A percentile compares a stretch with the other conserved stretches of the same genome.
Evolutionary conservation across 2,113 vertebrate species (phyloP).

Genomic region (Todiramphus chloris): DNA sequence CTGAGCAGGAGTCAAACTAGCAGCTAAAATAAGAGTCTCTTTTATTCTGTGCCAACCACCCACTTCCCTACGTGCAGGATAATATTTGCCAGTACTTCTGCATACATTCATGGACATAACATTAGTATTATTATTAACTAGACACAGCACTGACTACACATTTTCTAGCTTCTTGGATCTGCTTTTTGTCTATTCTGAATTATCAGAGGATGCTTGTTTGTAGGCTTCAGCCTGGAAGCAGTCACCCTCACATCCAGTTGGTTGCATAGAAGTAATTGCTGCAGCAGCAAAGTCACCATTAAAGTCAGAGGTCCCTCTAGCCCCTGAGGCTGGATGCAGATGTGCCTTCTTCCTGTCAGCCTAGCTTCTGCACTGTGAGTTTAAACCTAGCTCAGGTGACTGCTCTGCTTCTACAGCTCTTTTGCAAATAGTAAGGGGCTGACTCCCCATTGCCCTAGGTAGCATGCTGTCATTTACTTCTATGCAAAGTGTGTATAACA

Average conservation of each 20-base stretch:
- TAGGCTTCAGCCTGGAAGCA: neutral
- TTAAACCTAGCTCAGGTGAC: neutral
- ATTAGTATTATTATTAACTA: neutral
- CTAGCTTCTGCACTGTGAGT: neutral
- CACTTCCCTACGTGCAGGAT: neutral
- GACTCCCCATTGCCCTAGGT: neutral
- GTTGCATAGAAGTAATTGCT: neutral
- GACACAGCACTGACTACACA: neutral
- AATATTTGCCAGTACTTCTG: neutral
- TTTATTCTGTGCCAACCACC: neutral
- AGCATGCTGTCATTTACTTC: neutral
- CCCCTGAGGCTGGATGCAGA: neutral
- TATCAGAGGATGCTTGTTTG: neutral
- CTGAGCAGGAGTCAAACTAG: neutral
- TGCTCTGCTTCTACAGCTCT: neutral
- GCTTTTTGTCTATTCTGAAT: conserved; percentile 1
- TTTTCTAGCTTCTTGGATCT: neutral
- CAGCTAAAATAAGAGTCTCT: neutral
- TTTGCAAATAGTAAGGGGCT: neutral
- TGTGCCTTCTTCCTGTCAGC: neutral
- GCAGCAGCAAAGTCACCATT: neutral
- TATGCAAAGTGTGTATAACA: neutral
- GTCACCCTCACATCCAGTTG: neutral
- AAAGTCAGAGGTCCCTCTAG: neutral
- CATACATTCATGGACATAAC: neutral